Evolutionary conservation across 2,797 vertebrate genomes (phyloP).

Genomic region (Jordanella pulchra): DNA sequence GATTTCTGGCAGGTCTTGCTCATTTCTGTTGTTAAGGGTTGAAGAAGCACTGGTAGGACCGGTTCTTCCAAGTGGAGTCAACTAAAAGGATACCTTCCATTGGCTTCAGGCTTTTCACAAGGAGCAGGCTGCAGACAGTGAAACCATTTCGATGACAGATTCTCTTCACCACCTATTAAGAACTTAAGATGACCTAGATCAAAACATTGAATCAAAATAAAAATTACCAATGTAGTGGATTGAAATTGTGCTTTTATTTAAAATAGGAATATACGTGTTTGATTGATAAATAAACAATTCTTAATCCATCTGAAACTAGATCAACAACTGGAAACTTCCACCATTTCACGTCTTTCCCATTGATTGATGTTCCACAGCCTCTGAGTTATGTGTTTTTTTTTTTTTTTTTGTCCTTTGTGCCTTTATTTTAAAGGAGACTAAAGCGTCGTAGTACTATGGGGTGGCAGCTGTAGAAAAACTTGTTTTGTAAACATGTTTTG

Average conservation of each 20-base stretch:
- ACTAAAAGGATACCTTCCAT: constrained; percentile 39
- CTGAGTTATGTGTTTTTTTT: background rate
- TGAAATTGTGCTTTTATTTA: background rate
- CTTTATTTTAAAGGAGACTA: background rate
- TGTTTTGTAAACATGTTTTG: background rate
- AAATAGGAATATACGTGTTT: background rate
- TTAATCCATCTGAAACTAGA: constrained; percentile 7
- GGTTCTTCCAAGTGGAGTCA: constrained; percentile 39
- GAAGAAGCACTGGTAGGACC: constrained; percentile 44
- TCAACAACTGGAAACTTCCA: background rate
- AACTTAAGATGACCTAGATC: background rate
- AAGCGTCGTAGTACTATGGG: background rate
- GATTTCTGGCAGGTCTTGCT: constrained; percentile 19
- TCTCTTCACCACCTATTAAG: background rate
- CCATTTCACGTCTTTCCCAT: background rate
- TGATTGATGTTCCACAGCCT: background rate
- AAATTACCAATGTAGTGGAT: background rate
- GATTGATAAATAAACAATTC: background rate
- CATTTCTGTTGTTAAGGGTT: constrained; percentile 22
- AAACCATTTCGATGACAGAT: background rate
- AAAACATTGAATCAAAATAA: background rate
- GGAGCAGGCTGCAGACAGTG: background rate
- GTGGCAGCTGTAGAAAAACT: background rate
- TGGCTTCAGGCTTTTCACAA: constrained; percentile 26
- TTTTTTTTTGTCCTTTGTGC: background rate